Evolutionary conservation across 2,888 invertebrate genomes (phyloP).

Genomic region (Himalopsyche tibetana): DNA sequence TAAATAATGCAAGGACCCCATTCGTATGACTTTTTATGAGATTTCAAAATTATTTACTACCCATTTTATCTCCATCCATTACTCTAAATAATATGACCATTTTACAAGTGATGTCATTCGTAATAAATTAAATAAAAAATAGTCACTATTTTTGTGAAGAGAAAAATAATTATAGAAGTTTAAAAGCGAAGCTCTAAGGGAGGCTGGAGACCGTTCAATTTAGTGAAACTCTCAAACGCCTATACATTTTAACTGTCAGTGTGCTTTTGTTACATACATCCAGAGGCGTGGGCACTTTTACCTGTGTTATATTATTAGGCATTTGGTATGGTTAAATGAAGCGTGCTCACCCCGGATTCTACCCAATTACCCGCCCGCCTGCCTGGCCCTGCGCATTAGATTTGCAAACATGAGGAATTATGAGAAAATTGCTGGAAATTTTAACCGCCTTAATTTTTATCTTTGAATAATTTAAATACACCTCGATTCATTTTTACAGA

Average conservation of each 20-base stretch:
- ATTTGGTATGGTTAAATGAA: slow-evolving; percentile 26
- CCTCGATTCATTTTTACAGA: too few relatives aligned
- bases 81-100: too few relatives aligned
- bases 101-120: too few relatives aligned
- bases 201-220: slow-evolving; percentile 1
- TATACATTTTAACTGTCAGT: slow-evolving; percentile 14
- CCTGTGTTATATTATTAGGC: slow-evolving; percentile 26
- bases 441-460: slow-evolving; percentile 2
- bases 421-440: neutral
- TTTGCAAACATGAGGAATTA: slow-evolving; percentile 20
- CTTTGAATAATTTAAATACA: too few relatives aligned
- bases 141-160: neutral
- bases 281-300: slow-evolving; percentile 13
- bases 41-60: too few relatives aligned
- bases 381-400: neutral
- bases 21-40: too few relatives aligned
- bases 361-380: slow-evolving; percentile 10
- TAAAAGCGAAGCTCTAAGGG: neutral
- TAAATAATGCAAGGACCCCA: too few relatives aligned
- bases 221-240: slow-evolving; percentile 11
- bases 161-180: neutral
- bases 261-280: neutral
- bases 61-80: too few relatives aligned
- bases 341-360: neutral
- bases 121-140: too few relatives aligned